Percentiles rank a stretch among this genome's conserved stretches.
Conservation (phyloP, 2,113 vertebrate species). For the Capricornis sumatraensis region DNA sequence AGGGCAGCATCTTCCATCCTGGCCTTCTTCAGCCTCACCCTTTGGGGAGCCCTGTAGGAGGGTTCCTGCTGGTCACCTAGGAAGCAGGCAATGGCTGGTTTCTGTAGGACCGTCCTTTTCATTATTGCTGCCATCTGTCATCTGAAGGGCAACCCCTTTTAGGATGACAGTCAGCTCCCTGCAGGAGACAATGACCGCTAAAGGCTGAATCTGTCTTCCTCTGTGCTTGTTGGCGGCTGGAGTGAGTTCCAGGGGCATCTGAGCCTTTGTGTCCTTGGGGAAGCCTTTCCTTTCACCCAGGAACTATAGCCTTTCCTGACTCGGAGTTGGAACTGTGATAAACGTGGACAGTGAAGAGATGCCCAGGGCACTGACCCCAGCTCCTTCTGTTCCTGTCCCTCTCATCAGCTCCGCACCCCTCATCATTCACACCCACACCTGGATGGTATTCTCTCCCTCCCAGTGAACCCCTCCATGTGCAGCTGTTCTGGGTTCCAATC, state of each 20-base stretch:
- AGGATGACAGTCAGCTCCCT: neutral
- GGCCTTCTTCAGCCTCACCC: neutral
- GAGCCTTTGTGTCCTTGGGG: neutral
- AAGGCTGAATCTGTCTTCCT: neutral
- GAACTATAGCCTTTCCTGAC: neutral
- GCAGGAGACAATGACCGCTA: neutral
- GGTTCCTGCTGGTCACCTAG: neutral
- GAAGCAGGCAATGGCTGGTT: neutral
- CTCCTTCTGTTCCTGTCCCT: no score
- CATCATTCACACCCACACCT: no score
- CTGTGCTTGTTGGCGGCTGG: neutral
- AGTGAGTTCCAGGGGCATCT: neutral
- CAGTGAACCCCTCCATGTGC: no score
- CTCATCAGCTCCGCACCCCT: no score
- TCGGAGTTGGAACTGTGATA: neutral
- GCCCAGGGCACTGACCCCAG: no score
- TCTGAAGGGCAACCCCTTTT: neutral
- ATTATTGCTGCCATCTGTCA: fast-evolving
- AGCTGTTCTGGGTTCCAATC: no score
- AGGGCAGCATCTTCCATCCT: neutral
- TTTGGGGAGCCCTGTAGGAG: neutral
- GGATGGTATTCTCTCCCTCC: no score
- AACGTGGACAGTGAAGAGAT: neutral
- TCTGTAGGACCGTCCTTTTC: neutral
- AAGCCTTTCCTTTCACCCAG: neutral